Evolutionary conservation across 2,888 invertebrate species (phyloP).

Genomic region (Scaptodrosophila latifasciaeformis): DNA sequence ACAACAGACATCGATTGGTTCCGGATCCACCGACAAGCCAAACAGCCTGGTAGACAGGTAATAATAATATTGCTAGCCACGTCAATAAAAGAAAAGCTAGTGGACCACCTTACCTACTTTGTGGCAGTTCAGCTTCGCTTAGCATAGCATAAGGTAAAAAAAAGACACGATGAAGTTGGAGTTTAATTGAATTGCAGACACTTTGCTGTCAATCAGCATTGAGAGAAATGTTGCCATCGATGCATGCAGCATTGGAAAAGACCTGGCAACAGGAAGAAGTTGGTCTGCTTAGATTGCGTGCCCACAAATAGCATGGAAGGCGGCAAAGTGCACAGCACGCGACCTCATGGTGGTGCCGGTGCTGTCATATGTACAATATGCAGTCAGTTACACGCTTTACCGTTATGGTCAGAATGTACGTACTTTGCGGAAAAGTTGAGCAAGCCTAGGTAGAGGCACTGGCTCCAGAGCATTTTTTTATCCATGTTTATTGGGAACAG

Average conservation of each 20-base stretch:
- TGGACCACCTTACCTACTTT: too few species aligned
- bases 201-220: not conserved
- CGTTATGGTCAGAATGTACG: conserved; percentile 27
- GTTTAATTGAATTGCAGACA: not conserved
- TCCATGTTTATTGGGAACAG: conserved; percentile 55
- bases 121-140: too few species aligned
- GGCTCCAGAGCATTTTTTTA: conserved; percentile 37
- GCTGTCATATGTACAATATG: conserved; percentile 1
- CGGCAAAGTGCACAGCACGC: conserved; percentile 18
- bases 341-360: conserved; percentile 15
- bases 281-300: not conserved
- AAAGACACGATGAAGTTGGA: too few species aligned
- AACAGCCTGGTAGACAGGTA: too few species aligned
- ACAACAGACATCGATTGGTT: too few species aligned
- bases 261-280: not conserved
- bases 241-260: conserved; percentile 15
- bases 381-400: conserved; percentile 12
- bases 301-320: conserved; percentile 33
- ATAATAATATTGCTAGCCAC: too few species aligned
- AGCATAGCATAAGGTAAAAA: too few species aligned
- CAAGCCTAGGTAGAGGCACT: conserved; percentile 5
- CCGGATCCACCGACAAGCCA: too few species aligned
- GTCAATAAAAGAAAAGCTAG: too few species aligned
- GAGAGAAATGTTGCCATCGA: too few species aligned
- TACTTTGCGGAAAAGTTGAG: conserved; percentile 6